Conservation (phyloP, 2,113 vertebrate species). For the Centropus unirufus region DNA sequence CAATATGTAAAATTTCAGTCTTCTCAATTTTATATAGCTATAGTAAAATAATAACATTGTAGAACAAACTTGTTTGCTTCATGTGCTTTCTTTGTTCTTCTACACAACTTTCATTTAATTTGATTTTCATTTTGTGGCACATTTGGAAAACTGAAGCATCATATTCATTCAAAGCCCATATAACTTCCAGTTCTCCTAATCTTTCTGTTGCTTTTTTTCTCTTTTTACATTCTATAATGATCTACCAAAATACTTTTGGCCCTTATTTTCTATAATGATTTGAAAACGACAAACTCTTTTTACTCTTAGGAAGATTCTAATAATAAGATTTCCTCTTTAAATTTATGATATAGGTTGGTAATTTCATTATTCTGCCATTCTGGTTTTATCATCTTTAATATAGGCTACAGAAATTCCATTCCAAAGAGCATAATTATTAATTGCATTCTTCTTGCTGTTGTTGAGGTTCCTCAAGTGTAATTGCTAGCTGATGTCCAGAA, state of each 20-base stretch:
- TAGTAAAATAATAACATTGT: not conserved
- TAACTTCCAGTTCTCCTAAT: not conserved
- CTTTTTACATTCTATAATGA: not conserved
- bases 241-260: not conserved
- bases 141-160: not conserved
- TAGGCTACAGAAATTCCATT: not conserved
- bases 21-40: not conserved
- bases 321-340: not conserved
- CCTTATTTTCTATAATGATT: not conserved
- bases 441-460: not conserved
- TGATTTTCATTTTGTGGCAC: not conserved
- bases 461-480: not conserved
- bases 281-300: not conserved
- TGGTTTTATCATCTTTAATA: not conserved
- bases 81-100: not conserved
- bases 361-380: not conserved
- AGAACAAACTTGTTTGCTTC: not conserved
- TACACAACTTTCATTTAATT: not conserved
- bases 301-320: fast-evolving
- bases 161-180: not conserved
- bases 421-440: not conserved
- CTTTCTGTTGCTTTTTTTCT: not conserved
- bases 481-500: no score
- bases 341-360: not conserved
- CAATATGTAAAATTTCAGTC: not conserved